Evolutionary conservation across 2,113 vertebrate genomes (phyloP).

Genomic region (Sciurus niger): DNA sequence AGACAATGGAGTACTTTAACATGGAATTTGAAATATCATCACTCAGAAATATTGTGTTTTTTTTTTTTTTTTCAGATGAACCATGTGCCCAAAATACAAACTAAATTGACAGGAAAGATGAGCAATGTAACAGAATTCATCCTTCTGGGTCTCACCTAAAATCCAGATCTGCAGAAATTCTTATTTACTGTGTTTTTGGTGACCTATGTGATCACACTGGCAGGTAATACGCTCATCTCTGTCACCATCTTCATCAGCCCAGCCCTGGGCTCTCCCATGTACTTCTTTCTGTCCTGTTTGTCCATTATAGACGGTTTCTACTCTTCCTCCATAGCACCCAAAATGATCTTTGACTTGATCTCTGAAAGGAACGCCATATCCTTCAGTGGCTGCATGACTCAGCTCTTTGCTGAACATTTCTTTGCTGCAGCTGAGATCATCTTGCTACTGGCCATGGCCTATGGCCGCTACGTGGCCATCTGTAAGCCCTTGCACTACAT

Average conservation of each 20-base stretch:
- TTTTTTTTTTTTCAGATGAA: not conserved
- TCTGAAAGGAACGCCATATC: constrained; percentile 61
- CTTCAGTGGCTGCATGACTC: constrained; percentile 73
- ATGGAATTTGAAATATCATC: not conserved
- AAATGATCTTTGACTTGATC: constrained; percentile 69
- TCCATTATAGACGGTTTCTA: constrained; percentile 53
- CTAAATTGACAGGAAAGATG: not conserved
- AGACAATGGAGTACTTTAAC: not conserved
- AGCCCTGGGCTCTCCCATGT: constrained; percentile 53
- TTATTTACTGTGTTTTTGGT: not conserved
- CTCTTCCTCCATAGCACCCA: constrained; percentile 62
- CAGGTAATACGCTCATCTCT: constrained; percentile 58
- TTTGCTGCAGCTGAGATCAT: constrained; percentile 48
- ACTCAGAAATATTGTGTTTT: not conserved
- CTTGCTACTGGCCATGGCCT: constrained; percentile 81
- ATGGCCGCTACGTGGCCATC: constrained; percentile 82
- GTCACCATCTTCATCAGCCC: constrained; percentile 63
- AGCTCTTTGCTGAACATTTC: constrained; percentile 69
- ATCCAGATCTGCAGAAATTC: constrained; percentile 18
- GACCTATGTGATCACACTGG: constrained; percentile 6
- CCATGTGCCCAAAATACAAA: too few relatives aligned
- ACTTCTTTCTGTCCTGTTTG: constrained; percentile 61
- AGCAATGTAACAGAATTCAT: constrained; percentile 16
- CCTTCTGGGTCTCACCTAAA: constrained; percentile 32
- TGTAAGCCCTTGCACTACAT: constrained; percentile 81